phyloP scores from a whole-genome alignment of 2,797 vertebrate species.

The Poeciliopsis turneri region DNA sequence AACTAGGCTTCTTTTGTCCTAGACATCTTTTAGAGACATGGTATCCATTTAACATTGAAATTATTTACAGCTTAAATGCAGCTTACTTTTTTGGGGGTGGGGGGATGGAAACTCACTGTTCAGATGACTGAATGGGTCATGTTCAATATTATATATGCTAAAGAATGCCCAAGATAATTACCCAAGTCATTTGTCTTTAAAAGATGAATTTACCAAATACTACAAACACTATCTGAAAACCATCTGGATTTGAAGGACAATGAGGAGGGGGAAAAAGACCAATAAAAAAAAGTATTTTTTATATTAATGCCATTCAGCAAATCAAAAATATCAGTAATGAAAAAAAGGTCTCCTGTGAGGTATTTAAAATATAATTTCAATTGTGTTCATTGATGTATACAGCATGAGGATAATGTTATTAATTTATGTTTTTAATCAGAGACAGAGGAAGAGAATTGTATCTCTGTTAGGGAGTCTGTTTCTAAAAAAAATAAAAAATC shows the following conservation, averaged over 20 bases:
- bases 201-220: not conserved
- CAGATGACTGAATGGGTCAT: too few species aligned
- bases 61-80: constrained; percentile 15
- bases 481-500: not conserved
- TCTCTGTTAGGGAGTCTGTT: not conserved
- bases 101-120: too few species aligned
- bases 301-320: not conserved
- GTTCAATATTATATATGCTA: too few species aligned
- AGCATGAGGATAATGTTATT: not conserved
- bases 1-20: constrained; percentile 34
- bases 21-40: constrained; percentile 21
- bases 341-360: not conserved
- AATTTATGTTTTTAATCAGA: not conserved
- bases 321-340: not conserved
- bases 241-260: not conserved
- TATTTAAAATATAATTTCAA: not conserved
- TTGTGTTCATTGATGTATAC: not conserved
- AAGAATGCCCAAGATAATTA: not conserved
- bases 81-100: too few species aligned
- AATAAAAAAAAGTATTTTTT: not conserved
- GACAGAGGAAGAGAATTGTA: not conserved
- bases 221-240: not conserved
- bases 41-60: constrained; percentile 10
- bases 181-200: not conserved
- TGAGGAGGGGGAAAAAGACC: not conserved